phyloP scores from a whole-genome alignment of 2,888 invertebrate genomes.

The Drosophila basisetae region DNA sequence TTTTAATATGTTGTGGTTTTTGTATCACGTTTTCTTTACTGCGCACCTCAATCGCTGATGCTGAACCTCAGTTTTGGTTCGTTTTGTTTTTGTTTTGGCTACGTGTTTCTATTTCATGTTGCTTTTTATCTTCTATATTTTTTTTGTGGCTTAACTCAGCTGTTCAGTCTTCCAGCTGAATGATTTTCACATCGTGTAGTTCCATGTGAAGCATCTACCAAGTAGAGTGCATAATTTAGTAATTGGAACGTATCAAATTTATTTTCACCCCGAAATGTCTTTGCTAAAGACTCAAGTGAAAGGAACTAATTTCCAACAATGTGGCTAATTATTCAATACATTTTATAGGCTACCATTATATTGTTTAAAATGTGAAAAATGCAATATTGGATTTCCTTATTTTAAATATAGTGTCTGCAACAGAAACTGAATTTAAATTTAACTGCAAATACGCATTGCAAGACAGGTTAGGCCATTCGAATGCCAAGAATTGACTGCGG shows the following conservation, averaged over 20 bases:
- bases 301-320: constrained; percentile 1
- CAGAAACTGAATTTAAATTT: constrained; percentile 3
- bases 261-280: constrained; percentile 56
- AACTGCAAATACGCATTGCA: constrained; percentile 10
- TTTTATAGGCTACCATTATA: not conserved
- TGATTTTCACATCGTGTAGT: constrained; percentile 71
- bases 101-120: constrained; percentile 14
- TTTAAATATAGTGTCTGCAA: not conserved
- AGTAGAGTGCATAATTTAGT: constrained; percentile 74
- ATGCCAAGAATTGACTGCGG: constrained; percentile 33
- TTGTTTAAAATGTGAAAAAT: not conserved
- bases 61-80: constrained; percentile 41
- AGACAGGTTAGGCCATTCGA: constrained; percentile 13
- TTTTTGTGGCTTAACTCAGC: constrained; percentile 24
- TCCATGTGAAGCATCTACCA: constrained; percentile 44
- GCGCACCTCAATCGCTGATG: constrained; percentile 30
- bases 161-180: constrained; percentile 82
- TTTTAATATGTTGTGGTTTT: constrained; percentile 50
- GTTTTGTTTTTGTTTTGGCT: constrained; percentile 30
- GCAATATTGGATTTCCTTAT: not conserved
- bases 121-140: constrained; percentile 11
- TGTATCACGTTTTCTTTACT: constrained; percentile 27
- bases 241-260: constrained; percentile 77
- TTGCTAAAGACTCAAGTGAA: constrained; percentile 6
- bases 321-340: not conserved